Evolutionary conservation across 37 sponge, comb jelly and placozoan species (phyloP).

Genomic region (Eunapius fragilis): DNA sequence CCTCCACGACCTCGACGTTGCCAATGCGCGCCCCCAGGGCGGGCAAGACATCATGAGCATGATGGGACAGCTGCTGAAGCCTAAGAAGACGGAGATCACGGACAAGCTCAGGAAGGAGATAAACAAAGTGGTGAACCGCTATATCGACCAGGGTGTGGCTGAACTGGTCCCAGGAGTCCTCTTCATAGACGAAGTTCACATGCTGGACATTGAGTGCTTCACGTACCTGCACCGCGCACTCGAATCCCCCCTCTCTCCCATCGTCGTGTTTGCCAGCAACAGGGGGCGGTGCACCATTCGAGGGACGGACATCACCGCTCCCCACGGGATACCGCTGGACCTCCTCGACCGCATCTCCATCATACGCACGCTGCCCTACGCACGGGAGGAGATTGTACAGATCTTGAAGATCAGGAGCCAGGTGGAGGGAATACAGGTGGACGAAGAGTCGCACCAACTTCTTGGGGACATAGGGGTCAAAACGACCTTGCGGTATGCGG

Average conservation of each 20-base stretch:
- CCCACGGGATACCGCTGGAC: constrained; percentile 97
- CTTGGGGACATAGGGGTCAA: constrained; percentile 88
- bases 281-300: constrained; percentile 91
- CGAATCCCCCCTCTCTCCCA: constrained; percentile 94
- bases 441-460: constrained; percentile 69
- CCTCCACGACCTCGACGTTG: constrained; percentile 95
- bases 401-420: constrained; percentile 92
- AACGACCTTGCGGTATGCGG: constrained; percentile 90
- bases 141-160: constrained; percentile 98
- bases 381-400: constrained; percentile 91
- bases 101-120: constrained; percentile 98
- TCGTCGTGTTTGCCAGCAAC: constrained; percentile 98
- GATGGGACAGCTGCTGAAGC: constrained; percentile 97
- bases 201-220: constrained; percentile 99
- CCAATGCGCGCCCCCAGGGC: constrained; percentile 97
- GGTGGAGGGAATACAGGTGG: constrained; percentile 79
- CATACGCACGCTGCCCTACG: constrained; percentile 93
- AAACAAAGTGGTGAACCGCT: constrained; percentile 99
- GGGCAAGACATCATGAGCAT: constrained; percentile 98
- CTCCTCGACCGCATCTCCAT: constrained; percentile 95
- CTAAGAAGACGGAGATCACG: constrained; percentile 99
- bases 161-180: constrained; percentile 98
- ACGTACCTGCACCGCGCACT: constrained; percentile 97
- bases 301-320: constrained; percentile 89
- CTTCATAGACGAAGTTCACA: constrained; percentile 99